phyloP scores from a whole-genome alignment of 2,888 invertebrate genomes.

The Prostheceraeus crozeri region DNA sequence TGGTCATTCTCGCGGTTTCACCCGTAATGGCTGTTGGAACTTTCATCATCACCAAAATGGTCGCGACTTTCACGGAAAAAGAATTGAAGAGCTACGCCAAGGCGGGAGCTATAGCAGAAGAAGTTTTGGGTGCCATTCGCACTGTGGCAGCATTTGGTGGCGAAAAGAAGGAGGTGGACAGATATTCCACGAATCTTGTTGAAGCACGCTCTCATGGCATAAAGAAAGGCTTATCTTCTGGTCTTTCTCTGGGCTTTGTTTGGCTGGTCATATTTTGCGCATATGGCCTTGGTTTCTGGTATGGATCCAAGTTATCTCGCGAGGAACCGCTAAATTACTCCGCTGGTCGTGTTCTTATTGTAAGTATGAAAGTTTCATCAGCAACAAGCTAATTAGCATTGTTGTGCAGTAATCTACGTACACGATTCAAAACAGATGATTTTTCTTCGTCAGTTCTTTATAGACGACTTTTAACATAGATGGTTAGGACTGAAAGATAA shows the following conservation, averaged over 20 bases:
- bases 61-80: conserved; percentile 44
- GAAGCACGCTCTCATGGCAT: conserved; percentile 55
- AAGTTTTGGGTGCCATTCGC: conserved; percentile 55
- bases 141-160: conserved; percentile 57
- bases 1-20: conserved; percentile 60
- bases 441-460: no score
- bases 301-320: conserved; percentile 49
- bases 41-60: conserved; percentile 44
- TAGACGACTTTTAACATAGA: no score
- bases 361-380: no score
- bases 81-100: conserved; percentile 63
- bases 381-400: no score
- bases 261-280: conserved; percentile 54
- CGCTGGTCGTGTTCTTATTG: conserved; percentile 27
- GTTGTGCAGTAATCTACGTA: no score
- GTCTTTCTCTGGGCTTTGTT: conserved; percentile 52
- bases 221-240: conserved; percentile 54
- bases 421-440: no score
- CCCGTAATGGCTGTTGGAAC: conserved; percentile 55
- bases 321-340: no score
- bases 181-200: conserved; percentile 58
- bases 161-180: conserved; percentile 51
- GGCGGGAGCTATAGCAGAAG: conserved; percentile 56
- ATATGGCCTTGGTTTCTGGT: conserved; percentile 56
- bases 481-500: no score